Evolutionary conservation across 2,888 invertebrate genomes (phyloP).

Genomic region (Sinopyrophorus schimmeli): DNA sequence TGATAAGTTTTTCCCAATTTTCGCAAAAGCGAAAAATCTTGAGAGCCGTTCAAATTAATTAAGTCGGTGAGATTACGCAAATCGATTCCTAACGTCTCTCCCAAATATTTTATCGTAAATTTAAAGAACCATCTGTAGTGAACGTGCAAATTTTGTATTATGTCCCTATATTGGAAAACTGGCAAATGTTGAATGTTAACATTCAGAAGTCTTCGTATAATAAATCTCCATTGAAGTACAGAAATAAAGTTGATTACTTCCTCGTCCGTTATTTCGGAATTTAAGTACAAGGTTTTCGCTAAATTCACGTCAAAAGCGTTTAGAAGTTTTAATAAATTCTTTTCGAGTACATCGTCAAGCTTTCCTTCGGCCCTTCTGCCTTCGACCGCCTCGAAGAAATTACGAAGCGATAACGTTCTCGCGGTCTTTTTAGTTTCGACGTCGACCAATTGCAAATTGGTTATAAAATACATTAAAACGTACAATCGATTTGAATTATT

Average conservation of each 20-base stretch:
- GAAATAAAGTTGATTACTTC: slow-evolving; percentile 56
- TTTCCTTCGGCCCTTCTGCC: slow-evolving; percentile 56
- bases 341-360: slow-evolving; percentile 60
- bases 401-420: slow-evolving; percentile 56
- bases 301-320: slow-evolving; percentile 57
- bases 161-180: slow-evolving; percentile 51
- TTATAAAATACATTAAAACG: slow-evolving; percentile 33
- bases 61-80: slow-evolving; percentile 37
- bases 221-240: slow-evolving; percentile 60
- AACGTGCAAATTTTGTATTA: slow-evolving; percentile 65
- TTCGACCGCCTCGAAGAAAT: slow-evolving; percentile 55
- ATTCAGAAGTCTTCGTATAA: slow-evolving; percentile 51
- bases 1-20: slow-evolving; percentile 48
- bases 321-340: slow-evolving; percentile 58
- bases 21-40: slow-evolving; percentile 45
- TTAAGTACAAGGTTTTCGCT: slow-evolving; percentile 47
- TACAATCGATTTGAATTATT: slow-evolving; percentile 29
- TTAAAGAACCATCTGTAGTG: slow-evolving; percentile 78
- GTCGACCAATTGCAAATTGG: slow-evolving; percentile 8
- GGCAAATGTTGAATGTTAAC: slow-evolving; percentile 37
- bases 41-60: slow-evolving; percentile 44
- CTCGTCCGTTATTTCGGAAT: slow-evolving; percentile 52
- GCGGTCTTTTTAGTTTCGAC: slow-evolving; percentile 34
- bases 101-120: slow-evolving; percentile 56
- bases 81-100: slow-evolving; percentile 31